Conservation (phyloP, 2,113 vertebrate species). For the Coptodon bakossiorum region DNA sequence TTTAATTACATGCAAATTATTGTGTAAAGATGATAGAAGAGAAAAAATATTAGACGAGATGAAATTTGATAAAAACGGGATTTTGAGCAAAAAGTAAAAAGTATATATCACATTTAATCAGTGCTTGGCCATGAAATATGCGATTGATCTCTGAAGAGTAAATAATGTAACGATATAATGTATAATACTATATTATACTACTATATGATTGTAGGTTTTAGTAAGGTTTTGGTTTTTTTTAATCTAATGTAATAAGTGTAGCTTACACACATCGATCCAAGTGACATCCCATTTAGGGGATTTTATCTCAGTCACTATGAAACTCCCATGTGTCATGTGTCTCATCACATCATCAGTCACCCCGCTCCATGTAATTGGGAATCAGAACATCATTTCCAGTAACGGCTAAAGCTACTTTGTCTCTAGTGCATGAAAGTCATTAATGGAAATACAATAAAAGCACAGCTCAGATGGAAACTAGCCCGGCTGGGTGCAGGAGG, state of each 20-base stretch:
- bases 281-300: neutral
- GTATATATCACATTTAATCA: neutral
- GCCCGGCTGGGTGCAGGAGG: neutral
- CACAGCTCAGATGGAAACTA: neutral
- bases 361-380: neutral
- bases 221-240: neutral
- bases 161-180: neutral
- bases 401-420: neutral
- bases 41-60: neutral
- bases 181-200: neutral
- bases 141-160: neutral
- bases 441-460: neutral
- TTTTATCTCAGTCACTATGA: neutral
- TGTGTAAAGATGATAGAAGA: neutral
- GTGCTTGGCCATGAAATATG: neutral
- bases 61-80: neutral
- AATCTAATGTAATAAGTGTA: neutral
- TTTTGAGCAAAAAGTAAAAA: neutral
- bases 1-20: neutral
- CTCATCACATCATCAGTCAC: neutral
- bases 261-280: neutral
- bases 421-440: neutral
- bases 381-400: rapidly evolving
- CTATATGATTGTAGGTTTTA: neutral
- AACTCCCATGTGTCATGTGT: neutral